These are phyloP conservation scores for Drosophila robusta DNA, from an alignment of 2,888 invertebrate species.

Conservation along the genomic window DNA sequence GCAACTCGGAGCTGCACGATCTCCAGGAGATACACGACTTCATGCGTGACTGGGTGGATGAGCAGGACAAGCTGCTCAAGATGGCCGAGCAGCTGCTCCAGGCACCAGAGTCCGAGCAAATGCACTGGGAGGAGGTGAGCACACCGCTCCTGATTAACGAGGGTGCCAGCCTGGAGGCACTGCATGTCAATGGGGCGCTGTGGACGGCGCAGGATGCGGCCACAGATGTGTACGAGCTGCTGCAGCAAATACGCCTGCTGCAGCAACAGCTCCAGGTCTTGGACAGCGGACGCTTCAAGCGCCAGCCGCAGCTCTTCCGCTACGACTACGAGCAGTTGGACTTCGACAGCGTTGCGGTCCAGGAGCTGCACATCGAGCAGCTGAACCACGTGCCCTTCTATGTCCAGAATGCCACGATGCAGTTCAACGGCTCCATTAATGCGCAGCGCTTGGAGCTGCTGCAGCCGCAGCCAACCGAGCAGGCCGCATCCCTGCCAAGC, in stretches of 20 bases:
- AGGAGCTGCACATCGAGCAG: slow-evolving; percentile 76
- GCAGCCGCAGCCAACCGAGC: slow-evolving; percentile 24
- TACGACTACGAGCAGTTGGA: slow-evolving; percentile 68
- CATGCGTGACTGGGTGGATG: slow-evolving; percentile 74
- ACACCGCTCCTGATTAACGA: slow-evolving; percentile 66
- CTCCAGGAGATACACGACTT: slow-evolving; percentile 76
- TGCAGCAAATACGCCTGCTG: slow-evolving; percentile 69
- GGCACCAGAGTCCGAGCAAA: not conserved
- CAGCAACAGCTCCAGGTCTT: slow-evolving; percentile 49
- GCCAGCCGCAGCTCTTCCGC: slow-evolving; percentile 45
- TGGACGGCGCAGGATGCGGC: slow-evolving; percentile 75
- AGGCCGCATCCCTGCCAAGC: slow-evolving; percentile 45
- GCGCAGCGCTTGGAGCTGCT: slow-evolving; percentile 65
- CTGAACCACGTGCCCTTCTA: slow-evolving; percentile 80
- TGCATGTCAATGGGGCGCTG: slow-evolving; percentile 75
- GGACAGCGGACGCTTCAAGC: slow-evolving; percentile 45
- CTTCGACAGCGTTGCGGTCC: slow-evolving; percentile 71
- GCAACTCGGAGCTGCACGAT: slow-evolving; percentile 80
- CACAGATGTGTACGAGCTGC: slow-evolving; percentile 65
- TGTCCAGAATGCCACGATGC: slow-evolving; percentile 70
- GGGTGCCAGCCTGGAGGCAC: slow-evolving; percentile 63
- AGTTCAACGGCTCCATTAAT: slow-evolving; percentile 72
- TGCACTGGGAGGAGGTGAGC: slow-evolving; percentile 38
- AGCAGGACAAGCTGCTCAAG: slow-evolving; percentile 71
- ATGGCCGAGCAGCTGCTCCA: slow-evolving; percentile 30